Base-by-base conservation (phyloP, 2,797 vertebrate species). In the Gallirallus australis region DNA sequence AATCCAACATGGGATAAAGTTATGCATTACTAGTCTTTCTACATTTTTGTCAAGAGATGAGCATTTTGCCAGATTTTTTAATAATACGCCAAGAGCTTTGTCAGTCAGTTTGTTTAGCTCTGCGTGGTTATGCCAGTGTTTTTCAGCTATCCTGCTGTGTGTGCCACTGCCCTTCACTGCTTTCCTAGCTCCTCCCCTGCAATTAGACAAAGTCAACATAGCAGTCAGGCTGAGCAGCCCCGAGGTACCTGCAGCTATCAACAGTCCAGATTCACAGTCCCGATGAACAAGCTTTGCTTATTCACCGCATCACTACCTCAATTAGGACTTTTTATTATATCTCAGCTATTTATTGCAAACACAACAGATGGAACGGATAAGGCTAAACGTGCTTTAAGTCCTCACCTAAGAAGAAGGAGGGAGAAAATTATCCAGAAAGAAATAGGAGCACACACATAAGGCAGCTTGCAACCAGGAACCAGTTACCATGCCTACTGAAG, bases 151-250 rank as follows among this genome's bases (percentile, higher is more conserved):
- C 98, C 98, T 89, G 97, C 98, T 96, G 98, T 94, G 97, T 97
- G 97, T 96, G 95, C 96, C 97, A 88, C 97, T 96, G 97, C 95
- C 97, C 86, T 96, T 95, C 97, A 94, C 93, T 93, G 96, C 95
- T 96, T 97, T 82, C 78, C 81, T 95, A 93, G 98, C 98, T 99
- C 99, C 99, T 99, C 99, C 99, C 99, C 99, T 98, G 98, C 99
- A 99, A 99, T 99, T 99, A 99, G 99, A 98, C 97, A 99, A 99
- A 99, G 99, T 99, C 99, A 99, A 99, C 99, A 99, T 96, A 98
- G 98, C 98, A 83, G 94, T 96, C 97, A 94, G 96, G 97, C 98
- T 97, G 97, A 96, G 96, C 96, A 94, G 98, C 96, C 98, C 98
- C 96, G 95, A 98, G 98, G 97, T 98, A 98, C 97, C 98, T 98